Conservation (phyloP, 2,113 vertebrate species). For the Sander lucioperca region DNA sequence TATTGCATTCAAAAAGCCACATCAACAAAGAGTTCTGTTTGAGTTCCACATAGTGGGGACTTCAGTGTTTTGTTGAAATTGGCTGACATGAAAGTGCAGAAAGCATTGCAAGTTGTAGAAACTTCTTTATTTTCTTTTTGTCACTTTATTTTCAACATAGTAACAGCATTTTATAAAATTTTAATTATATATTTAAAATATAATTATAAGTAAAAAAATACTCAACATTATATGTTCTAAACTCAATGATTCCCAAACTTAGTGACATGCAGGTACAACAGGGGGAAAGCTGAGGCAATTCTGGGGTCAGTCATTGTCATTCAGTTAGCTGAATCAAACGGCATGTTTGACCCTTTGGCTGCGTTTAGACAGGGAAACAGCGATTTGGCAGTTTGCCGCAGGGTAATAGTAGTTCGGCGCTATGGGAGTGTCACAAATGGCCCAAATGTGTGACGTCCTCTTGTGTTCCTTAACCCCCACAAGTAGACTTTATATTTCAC, state of each 20-base stretch:
- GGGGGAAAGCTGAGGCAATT: neutral
- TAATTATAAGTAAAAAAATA: neutral
- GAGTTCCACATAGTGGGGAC: conserved; percentile 14
- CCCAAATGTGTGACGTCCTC: too few species aligned
- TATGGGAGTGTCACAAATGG: too few species aligned
- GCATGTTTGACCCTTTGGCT: too few species aligned
- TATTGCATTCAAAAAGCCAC: conserved; percentile 38
- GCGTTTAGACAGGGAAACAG: too few species aligned
- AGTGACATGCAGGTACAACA: neutral
- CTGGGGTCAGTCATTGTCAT: neutral
- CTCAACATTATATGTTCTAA: neutral
- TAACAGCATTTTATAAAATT: neutral
- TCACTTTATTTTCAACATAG: neutral
- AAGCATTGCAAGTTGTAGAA: neutral
- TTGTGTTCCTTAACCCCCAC: too few species aligned
- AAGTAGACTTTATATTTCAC: too few species aligned
- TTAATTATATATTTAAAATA: neutral
- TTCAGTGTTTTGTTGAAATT: conserved; percentile 9
- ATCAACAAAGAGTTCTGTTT: conserved; percentile 23
- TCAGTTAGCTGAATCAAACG: too few species aligned
- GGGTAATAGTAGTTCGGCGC: too few species aligned
- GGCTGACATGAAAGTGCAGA: conserved; percentile 12
- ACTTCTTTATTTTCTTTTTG: neutral
- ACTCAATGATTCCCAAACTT: neutral
- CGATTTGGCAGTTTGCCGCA: too few species aligned